Base-by-base conservation (phyloP, 2,888 invertebrate species). In the Drosophila kokeensis region DNA sequence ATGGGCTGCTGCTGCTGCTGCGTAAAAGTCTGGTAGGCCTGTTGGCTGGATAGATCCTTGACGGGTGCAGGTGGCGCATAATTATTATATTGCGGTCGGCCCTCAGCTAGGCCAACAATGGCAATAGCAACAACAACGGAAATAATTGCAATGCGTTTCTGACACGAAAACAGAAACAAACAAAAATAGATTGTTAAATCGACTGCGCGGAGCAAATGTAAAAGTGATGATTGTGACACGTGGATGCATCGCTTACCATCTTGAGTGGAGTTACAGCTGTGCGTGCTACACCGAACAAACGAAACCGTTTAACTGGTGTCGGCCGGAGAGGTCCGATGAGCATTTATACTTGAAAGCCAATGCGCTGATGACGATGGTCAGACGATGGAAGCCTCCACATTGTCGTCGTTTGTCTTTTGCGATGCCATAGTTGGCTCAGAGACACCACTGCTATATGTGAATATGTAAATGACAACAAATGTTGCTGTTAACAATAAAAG, bases 231-330 rank as follows among this genome's bases (percentile, higher is more conserved):
- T 52, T 18, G 24, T 18, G 52, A 8, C 74, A 53, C 53, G 58
- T 66, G 65, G 71, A 34, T 32, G 50, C 40, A 55, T 53, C 55
- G 82, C 90, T 90, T 75, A 91, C 91, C 91, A 91, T 91, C 73
- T 86, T 91, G 79, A 81, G 79, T 79, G 74, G 59, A 69, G 78
- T 79, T 76, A 61, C 75, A 78, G 70, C 42, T 79, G 78, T 73
- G 81, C 76, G 86, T 84, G 81, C 75, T 84, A 29, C n/a, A 82
- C 83, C 79, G 75, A 76, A 76, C 85, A 85, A 91, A 81, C 64
- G 85, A 79, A 79, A 69, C 77, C 73, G 74, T 79, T 73, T 79
- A 85, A 91, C 91, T 91, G 91, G 91, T 90, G 89, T 60, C 73
- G 70, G 54, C 42, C 79, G 68, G 32, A 67, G 49, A 76, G 69